Percentiles rank a stretch among this genome's conserved stretches.
phyloP scores from a whole-genome alignment of 2,797 vertebrate species.

The Acrossocheilus fasciatus region DNA sequence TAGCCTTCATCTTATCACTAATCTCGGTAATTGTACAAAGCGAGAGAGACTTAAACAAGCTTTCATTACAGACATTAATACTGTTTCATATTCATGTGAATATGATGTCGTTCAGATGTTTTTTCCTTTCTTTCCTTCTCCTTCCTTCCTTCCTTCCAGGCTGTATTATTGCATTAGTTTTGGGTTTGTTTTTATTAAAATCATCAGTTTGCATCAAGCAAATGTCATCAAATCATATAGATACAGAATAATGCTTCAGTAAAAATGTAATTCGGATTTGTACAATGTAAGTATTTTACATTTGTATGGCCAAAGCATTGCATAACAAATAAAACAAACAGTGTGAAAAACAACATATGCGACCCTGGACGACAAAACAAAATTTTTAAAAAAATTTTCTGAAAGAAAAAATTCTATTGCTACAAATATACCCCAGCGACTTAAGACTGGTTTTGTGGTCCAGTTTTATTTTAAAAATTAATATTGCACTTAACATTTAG shows the following conservation, averaged over 20 bases:
- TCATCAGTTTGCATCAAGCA: background rate
- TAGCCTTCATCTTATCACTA: conserved; percentile 20
- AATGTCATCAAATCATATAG: background rate
- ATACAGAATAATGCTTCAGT: background rate
- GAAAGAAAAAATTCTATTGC: too few species aligned
- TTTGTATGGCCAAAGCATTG: background rate
- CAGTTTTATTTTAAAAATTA: too few species aligned
- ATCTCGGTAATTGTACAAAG: conserved; percentile 45
- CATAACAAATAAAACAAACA: background rate
- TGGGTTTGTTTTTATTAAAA: background rate
- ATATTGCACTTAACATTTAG: background rate
- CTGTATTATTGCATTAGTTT: background rate
- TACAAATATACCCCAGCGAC: too few species aligned
- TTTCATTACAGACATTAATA: conserved; percentile 37
- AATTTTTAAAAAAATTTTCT: too few species aligned
- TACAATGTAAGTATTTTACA: background rate
- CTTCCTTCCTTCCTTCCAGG: background rate
- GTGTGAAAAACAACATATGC: background rate
- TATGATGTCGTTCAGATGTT: conserved; percentile 5
- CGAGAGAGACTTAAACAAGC: conserved; percentile 32
- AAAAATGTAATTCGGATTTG: background rate
- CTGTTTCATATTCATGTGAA: conserved; percentile 40
- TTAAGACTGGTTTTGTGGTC: too few species aligned
- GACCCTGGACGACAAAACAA: too few species aligned
- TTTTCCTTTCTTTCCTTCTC: background rate